Evolutionary conservation across 2,797 vertebrate genomes (phyloP), one percentile per base, ranked within the genome.

Genomic region (Fringilla coelebs): DNA sequence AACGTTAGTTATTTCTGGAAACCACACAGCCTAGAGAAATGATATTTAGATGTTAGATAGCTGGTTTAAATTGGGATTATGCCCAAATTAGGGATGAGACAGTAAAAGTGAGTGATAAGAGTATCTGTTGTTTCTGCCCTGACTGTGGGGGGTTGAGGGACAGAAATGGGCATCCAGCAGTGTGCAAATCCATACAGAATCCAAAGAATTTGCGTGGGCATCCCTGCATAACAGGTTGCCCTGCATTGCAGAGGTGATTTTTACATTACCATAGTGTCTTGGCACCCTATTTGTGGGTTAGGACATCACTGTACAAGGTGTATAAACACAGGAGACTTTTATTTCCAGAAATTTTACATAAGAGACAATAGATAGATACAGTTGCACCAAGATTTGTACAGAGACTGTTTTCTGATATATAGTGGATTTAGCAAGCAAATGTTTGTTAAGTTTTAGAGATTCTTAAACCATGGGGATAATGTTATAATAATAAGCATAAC

Each of bases 31-130:
- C 77, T 86, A 66, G 43, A 89, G 89, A 94, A 92, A 84, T 90
- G 83, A 92, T 96, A 79, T 92, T 96, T 95, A 87, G 92, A 90
- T 96, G 92, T 90, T 95, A 90, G 94, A 90, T 96, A 95, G 67
- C 90, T 92, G 81, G 78, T 95, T 95, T 96, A 96, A 96, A 94
- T 32, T 92, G 40, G 92, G 90, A 89, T 95, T 92, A 90, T 95
- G 90, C 86, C 92, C 90, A 93, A 96, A 94, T 95, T 96, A 93
- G 95, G 95, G 74, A 85, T 0, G n/a, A 79, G 74, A 63, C 51
- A 60, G 74, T 95, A 92, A 92, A 93, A 90, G 63, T 89, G 36
- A 73, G 58, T 89, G 92, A 92, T 95, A 95, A 96, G 90, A 90
- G 63, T 94, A 62, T 95, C 90, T 93, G 43, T 65, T 89, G 24